Evolutionary conservation across 30 jellyfish, hydroid and myxozoan species (phyloP).

Genomic region (Rhopilema esculentum): DNA sequence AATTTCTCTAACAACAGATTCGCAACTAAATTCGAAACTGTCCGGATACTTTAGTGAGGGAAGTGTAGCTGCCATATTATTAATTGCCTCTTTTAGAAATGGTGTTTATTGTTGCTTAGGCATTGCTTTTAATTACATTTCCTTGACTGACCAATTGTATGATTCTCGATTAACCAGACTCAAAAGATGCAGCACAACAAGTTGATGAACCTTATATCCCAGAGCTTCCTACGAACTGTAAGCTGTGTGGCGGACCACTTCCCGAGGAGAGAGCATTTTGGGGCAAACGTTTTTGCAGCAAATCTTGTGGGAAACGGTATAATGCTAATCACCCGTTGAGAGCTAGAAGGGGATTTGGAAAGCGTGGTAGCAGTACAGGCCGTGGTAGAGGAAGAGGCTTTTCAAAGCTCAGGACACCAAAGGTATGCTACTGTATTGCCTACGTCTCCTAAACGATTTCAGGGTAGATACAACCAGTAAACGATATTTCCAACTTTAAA

Average conservation of each 20-base stretch:
- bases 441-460: too few species aligned
- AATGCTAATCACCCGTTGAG: conserved; percentile 80
- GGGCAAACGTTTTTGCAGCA: conserved; percentile 98
- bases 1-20: too few species aligned
- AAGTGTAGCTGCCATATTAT: too few species aligned
- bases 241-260: conserved; percentile 92
- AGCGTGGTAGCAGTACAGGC: conserved; percentile 59
- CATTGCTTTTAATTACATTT: too few species aligned
- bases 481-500: too few species aligned
- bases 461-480: too few species aligned
- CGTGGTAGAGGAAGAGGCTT: conserved; percentile 80
- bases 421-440: conserved; percentile 42
- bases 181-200: conserved; percentile 20
- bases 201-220: conserved; percentile 78
- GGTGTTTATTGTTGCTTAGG: too few species aligned
- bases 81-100: too few species aligned
- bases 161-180: conserved; percentile 5
- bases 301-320: conserved; percentile 96
- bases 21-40: too few species aligned
- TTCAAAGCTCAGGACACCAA: conserved; percentile 50
- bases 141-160: background rate
- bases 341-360: conserved; percentile 80
- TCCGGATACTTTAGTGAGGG: too few species aligned
- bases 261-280: conserved; percentile 96
- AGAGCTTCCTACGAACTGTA: conserved; percentile 97